Conservation (phyloP, 2,113 vertebrate genomes). For the Irena cyanogastra region DNA sequence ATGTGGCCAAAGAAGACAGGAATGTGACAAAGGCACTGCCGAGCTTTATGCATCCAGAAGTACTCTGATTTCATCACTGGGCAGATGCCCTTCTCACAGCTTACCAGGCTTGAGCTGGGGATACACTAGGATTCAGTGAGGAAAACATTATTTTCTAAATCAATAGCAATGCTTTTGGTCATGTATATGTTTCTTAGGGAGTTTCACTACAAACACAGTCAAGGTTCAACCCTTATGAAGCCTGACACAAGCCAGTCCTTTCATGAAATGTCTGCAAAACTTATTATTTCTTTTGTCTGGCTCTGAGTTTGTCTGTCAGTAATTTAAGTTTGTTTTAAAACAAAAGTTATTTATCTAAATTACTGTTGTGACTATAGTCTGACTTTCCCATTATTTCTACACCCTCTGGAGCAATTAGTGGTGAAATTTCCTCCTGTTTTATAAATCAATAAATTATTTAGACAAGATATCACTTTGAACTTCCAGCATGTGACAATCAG, state of each 20-base stretch:
- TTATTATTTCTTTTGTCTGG: background rate
- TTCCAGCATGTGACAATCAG: background rate
- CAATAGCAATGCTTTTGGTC: background rate
- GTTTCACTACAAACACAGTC: background rate
- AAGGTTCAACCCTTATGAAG: background rate
- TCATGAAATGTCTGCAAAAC: background rate
- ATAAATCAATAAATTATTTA: constrained; percentile 9
- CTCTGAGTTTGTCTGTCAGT: background rate
- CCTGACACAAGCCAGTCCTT: background rate
- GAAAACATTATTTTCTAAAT: background rate
- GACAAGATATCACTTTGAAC: background rate
- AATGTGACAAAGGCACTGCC: background rate
- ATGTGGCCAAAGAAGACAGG: background rate
- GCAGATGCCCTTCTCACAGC: background rate
- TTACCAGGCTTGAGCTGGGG: background rate
- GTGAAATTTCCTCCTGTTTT: constrained; percentile 10
- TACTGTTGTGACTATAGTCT: background rate
- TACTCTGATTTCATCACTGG: background rate
- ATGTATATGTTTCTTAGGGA: background rate
- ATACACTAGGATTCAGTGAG: background rate
- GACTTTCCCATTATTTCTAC: background rate
- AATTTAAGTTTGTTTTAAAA: background rate
- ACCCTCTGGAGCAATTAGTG: background rate
- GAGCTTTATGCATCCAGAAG: background rate
- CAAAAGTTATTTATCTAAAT: constrained; percentile 9